These are phyloP conservation scores for Pseudolaguvia tuberculata DNA, from an alignment of 2,113 vertebrate genomes.

Conservation along the genomic window DNA sequence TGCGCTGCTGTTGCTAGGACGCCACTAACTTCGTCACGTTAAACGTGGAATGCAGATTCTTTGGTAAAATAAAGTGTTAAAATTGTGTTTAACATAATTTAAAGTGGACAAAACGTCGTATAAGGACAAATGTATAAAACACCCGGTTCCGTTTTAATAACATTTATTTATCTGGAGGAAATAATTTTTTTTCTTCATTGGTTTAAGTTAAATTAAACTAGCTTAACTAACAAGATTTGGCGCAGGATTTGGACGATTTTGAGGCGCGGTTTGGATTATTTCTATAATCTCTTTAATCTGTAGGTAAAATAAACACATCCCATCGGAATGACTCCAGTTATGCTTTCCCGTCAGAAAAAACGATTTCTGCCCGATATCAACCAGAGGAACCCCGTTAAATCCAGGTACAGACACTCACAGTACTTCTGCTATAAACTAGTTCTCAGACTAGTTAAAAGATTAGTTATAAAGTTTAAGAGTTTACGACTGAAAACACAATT, in stretches of 20 bases:
- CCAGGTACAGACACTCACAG: neutral
- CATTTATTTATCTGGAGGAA: neutral
- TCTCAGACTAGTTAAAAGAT: neutral
- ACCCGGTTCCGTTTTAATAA: neutral
- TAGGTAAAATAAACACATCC: neutral
- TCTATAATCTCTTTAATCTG: neutral
- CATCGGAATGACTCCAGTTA: conserved; percentile 1
- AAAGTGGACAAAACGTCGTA: neutral
- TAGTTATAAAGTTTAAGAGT: neutral
- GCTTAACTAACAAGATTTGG: neutral
- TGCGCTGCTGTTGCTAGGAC: neutral
- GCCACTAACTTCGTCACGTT: neutral
- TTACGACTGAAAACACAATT: too few species aligned
- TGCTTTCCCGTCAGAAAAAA: neutral
- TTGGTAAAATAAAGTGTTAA: neutral
- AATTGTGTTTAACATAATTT: neutral
- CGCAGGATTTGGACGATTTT: too few species aligned
- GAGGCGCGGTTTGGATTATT: neutral
- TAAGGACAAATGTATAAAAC: neutral
- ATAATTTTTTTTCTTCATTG: neutral
- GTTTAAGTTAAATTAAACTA: neutral
- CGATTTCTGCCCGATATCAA: conserved; percentile 17
- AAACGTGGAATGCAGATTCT: neutral
- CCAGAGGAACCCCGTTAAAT: neutral
- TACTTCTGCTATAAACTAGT: neutral